These are phyloP conservation scores for Paratilapia polleni DNA, from an alignment of 2,113 vertebrate genomes.

Conservation along the genomic window DNA sequence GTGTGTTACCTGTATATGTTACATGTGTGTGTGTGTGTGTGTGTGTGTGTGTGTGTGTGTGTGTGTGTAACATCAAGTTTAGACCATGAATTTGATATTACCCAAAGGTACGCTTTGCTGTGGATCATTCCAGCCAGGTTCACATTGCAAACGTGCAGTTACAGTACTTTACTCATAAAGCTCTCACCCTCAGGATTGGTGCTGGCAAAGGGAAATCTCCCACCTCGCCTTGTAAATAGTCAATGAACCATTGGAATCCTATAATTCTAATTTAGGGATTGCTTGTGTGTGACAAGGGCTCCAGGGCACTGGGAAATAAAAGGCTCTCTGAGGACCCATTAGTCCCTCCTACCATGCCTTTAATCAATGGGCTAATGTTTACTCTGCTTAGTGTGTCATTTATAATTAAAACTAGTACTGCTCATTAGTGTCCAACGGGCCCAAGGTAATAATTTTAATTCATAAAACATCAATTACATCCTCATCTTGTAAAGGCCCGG, in stretches of 20 bases:
- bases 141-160: conserved; percentile 5
- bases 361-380: conserved; percentile 81
- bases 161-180: conserved; percentile 57
- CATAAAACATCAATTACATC: conserved; percentile 74
- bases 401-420: conserved; percentile 76
- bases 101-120: neutral
- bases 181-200: conserved; percentile 42
- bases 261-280: conserved; percentile 80
- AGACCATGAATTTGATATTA: conserved; percentile 4
- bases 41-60: no score
- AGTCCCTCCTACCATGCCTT: conserved; percentile 72
- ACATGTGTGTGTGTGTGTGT: no score
- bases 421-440: conserved; percentile 72
- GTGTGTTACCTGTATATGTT: no score
- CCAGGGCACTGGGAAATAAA: conserved; percentile 69
- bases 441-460: conserved; percentile 74
- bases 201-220: conserved; percentile 59
- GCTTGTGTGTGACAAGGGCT: conserved; percentile 72
- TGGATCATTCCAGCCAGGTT: conserved; percentile 13
- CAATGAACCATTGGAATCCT: conserved; percentile 77
- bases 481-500: conserved; percentile 54
- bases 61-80: neutral
- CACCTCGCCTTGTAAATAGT: conserved; percentile 64
- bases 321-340: conserved; percentile 75
- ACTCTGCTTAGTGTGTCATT: conserved; percentile 76